Conservation (phyloP, 2,113 vertebrate genomes). For the Vulpes vulpes region DNA sequence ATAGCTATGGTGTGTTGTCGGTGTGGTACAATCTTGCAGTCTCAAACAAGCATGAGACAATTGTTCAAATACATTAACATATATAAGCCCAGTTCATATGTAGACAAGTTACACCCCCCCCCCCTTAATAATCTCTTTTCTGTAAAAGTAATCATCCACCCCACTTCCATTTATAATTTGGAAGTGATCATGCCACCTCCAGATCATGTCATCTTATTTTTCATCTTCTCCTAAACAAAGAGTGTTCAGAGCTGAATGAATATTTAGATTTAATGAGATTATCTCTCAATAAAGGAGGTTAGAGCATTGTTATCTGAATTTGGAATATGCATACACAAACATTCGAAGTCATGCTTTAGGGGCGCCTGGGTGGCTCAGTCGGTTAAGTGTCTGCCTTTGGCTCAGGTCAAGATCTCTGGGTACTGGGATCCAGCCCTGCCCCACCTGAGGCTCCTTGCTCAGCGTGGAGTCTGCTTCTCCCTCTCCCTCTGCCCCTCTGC, state of each 20-base stretch:
- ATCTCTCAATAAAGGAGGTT: background rate
- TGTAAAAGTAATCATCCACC: accelerated
- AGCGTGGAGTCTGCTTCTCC: too few species aligned
- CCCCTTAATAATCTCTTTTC: background rate
- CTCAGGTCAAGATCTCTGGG: too few species aligned
- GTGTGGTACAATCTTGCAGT: background rate
- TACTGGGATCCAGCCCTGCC: too few species aligned
- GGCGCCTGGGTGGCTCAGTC: too few species aligned
- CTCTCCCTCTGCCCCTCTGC: too few species aligned
- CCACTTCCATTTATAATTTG: background rate
- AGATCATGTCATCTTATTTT: background rate
- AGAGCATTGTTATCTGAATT: background rate
- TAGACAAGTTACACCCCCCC: background rate
- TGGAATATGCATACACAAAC: background rate
- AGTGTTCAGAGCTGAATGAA: background rate
- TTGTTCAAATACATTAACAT: background rate
- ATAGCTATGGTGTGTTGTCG: background rate
- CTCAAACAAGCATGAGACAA: background rate
- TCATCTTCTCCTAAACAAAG: background rate
- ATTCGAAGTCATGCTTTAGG: background rate
- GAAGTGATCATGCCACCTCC: background rate
- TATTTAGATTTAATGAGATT: background rate
- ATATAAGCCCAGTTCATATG: background rate
- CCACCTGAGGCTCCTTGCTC: too few species aligned
- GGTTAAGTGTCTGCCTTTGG: too few species aligned